Base-by-base conservation (phyloP, 2,888 invertebrate species). In the Monopis laevigella region DNA sequence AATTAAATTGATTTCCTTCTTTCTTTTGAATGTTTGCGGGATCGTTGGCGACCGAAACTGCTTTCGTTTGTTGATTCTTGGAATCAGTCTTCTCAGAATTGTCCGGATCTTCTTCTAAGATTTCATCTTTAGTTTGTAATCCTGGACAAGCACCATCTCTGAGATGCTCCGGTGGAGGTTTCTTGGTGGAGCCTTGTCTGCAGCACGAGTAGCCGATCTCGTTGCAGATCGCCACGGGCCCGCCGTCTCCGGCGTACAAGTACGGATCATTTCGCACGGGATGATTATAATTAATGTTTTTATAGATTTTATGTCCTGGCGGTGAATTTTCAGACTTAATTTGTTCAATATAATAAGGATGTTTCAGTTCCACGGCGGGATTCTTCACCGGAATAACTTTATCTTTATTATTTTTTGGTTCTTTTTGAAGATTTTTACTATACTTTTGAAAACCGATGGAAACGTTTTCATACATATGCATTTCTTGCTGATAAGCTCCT, bases 111-210 rank as follows among this genome's bases (percentile, higher is more conserved):
- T 85, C 84, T 49, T 86, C 84, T 43, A 87, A 58, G 40, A 88
- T 75, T 65, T 89, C 88, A 54, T 88, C 89, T 69, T 86, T 86
- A 40, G 88, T 88, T 62, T 88, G 88, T 43, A 88, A 73, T 5
- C 88, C 89, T 45, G 86, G 83, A 56, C 89, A 90, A 35, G 87
- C 87, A 17, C 89, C 90, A 41, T 89, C 89, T 53, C 88, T 82
- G 26, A 89, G 65, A 58, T 89, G 89, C 59, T 90, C 89, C 2
- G 85, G 84, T 3, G 88, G 88, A 14, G 90, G 89, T 46, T 87
- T 85, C 46, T 87, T 85, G 2, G 86, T 88, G 2, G 89, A 87
- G 16, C 89, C 89, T 61, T 88, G 86, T 24, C 89, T 84, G 60
- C 89, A 90, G 54, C 89, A 89, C 50, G 89, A 86, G 45, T 88